Base-by-base conservation (phyloP, 2,888 invertebrate genomes). In the Dynastes maya region DNA sequence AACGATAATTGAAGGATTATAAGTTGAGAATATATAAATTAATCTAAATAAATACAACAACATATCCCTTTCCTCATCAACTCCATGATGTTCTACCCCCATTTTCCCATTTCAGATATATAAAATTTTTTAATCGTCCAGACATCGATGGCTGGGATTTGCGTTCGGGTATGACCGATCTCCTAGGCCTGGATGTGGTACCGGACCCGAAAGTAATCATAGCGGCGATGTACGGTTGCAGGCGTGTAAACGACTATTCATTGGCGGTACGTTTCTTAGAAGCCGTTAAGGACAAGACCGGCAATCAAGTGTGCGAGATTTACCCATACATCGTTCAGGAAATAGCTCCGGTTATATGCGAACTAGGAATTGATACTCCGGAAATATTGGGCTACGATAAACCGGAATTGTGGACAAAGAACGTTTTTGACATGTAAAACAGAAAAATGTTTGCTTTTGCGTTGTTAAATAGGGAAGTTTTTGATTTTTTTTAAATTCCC, bases 351-450 rank as follows among this genome's bases (percentile, higher is more conserved):
- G 96, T 97, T 1, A 91, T 99, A 76, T 92, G 93, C 70, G 98
- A 99, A 89, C 91, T 99, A 78, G 99, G 99, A 61, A 94, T 99
- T 83, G 94, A 94, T 78, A 97, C 98, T 61, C 96, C 96, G 0
- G 98, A 98, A 89, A 96, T 97, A 87, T 91, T 99, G 86, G 98
- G 98, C 80, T 99, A 97, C 86, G 98, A 98, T 89, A 95, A 96
- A 90, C 99, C 99, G 74, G 98, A 99, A 90, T 90, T 98, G 87
- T 97, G 95, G 81, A 90, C 96, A 83, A 89, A 93, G 83, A 92
- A 91, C 85, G 93, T 95, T 79, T 94, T 92, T 85, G 93, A 95
- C 80, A 91, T 93, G 61, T 74, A 45, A 22, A 63, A 51, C 0
- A 53, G 29, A n/a, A 29, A 2, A 32, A 37, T 64, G 45, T 45